Evolutionary conservation across 2,797 vertebrate genomes (phyloP).

Genomic region (Bradypodion ventrale): DNA sequence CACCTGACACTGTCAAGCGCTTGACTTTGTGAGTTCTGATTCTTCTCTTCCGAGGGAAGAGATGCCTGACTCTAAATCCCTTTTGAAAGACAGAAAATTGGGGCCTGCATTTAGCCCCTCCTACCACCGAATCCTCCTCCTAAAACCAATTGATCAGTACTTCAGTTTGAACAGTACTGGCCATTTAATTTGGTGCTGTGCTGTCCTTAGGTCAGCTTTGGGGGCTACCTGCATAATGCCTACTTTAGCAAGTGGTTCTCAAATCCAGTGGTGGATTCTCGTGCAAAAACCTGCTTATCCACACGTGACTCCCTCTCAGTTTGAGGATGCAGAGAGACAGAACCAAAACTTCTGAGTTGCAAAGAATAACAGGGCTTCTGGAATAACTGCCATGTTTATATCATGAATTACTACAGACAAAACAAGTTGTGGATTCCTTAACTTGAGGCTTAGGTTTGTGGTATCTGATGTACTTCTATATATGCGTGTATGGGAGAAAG

Average conservation of each 20-base stretch:
- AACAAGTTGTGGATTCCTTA: slow-evolving; percentile 56
- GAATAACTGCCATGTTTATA: slow-evolving; percentile 26
- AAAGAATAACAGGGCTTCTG: slow-evolving; percentile 53
- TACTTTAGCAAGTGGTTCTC: background rate
- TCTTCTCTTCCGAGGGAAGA: background rate
- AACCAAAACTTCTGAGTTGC: slow-evolving; percentile 44
- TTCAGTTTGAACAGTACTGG: background rate
- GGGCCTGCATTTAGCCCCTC: background rate
- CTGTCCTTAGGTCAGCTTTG: background rate
- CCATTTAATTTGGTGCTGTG: background rate
- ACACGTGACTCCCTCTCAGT: slow-evolving; percentile 43
- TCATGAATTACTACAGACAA: slow-evolving; percentile 40
- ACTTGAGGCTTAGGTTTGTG: slow-evolving; percentile 45
- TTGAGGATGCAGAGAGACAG: slow-evolving; percentile 18
- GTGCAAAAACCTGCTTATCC: background rate
- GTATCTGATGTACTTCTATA: slow-evolving; percentile 65
- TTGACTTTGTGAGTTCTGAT: background rate
- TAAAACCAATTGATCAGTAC: background rate
- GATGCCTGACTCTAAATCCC: background rate
- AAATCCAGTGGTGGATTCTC: background rate
- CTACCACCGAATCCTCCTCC: background rate
- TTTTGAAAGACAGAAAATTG: background rate
- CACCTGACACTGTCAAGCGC: background rate
- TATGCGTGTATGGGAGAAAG: slow-evolving; percentile 39
- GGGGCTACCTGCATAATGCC: background rate